Conservation (phyloP, 1,140 invertebrate genomes). For the Aphaenogaster ashmeadi region DNA sequence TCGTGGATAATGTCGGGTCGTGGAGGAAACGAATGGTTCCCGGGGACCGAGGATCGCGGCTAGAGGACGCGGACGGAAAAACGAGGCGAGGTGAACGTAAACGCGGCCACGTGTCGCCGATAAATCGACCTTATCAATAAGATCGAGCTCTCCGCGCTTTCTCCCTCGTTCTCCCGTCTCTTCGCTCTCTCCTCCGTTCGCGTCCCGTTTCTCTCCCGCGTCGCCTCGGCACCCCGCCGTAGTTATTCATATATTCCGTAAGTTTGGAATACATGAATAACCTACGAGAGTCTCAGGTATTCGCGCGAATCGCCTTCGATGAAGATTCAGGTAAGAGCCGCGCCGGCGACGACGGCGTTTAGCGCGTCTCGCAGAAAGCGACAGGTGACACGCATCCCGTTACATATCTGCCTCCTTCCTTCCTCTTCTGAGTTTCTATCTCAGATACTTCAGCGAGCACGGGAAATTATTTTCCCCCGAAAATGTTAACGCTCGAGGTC, state of each 20-base stretch:
- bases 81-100: slow-evolving; percentile 47
- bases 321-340: slow-evolving; percentile 56
- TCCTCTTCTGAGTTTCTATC: background rate
- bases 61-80: slow-evolving; percentile 18
- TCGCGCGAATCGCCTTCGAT: slow-evolving; percentile 65
- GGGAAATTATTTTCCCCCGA: slow-evolving; percentile 38
- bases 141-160: slow-evolving; percentile 53
- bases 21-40: slow-evolving; percentile 55
- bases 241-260: slow-evolving; percentile 78
- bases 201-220: background rate
- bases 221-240: slow-evolving; percentile 13
- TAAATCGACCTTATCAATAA: slow-evolving; percentile 77
- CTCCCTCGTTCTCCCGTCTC: background rate
- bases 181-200: slow-evolving; percentile 25
- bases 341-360: slow-evolving; percentile 59
- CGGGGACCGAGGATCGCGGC: slow-evolving; percentile 21
- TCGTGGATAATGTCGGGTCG: slow-evolving; percentile 59
- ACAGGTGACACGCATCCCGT: slow-evolving; percentile 59
- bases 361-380: slow-evolving; percentile 41
- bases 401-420: slow-evolving; percentile 1
- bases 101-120: slow-evolving; percentile 71
- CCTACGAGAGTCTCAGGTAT: slow-evolving; percentile 59
- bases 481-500: background rate
- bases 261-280: slow-evolving; percentile 76
- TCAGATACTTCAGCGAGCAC: background rate